These are phyloP conservation scores for Pomatostomus ruficeps DNA, from an alignment of 2,113 vertebrate genomes.

Conservation along the genomic window DNA sequence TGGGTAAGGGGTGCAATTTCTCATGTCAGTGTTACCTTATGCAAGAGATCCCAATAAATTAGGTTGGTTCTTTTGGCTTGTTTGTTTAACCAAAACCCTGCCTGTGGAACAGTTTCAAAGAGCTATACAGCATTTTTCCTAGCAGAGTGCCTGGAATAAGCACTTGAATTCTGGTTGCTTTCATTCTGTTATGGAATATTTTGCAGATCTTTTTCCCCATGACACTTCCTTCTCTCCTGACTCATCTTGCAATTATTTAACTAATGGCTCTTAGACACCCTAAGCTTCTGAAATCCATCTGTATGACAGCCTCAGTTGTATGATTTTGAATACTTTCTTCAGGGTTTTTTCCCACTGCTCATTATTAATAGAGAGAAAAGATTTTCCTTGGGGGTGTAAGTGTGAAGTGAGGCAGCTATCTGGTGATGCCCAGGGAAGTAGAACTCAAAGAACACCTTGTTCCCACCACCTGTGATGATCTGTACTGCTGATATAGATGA, in stretches of 20 bases:
- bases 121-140: not conserved
- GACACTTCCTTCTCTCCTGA: not conserved
- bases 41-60: not conserved
- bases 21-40: fast-evolving
- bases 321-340: not conserved
- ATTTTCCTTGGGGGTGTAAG: not conserved
- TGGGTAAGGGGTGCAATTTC: not conserved
- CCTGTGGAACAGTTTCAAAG: not conserved
- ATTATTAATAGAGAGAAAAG: not conserved
- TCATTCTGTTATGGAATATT: not conserved
- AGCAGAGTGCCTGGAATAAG: not conserved
- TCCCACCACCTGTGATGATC: not conserved
- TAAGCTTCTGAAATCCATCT: not conserved
- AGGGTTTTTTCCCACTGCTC: not conserved
- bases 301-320: not conserved
- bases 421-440: not conserved
- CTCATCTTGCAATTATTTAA: not conserved
- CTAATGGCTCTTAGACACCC: not conserved
- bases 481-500: not conserved
- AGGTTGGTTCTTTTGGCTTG: not conserved
- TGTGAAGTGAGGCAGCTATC: not conserved
- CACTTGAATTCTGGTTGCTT: not conserved
- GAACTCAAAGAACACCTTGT: not conserved
- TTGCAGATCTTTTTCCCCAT: not conserved
- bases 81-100: not conserved